Evolutionary conservation across 2,888 invertebrate genomes (phyloP), one percentile per base, ranked within the genome.

Genomic region (Pardosa pseudoannulata): DNA sequence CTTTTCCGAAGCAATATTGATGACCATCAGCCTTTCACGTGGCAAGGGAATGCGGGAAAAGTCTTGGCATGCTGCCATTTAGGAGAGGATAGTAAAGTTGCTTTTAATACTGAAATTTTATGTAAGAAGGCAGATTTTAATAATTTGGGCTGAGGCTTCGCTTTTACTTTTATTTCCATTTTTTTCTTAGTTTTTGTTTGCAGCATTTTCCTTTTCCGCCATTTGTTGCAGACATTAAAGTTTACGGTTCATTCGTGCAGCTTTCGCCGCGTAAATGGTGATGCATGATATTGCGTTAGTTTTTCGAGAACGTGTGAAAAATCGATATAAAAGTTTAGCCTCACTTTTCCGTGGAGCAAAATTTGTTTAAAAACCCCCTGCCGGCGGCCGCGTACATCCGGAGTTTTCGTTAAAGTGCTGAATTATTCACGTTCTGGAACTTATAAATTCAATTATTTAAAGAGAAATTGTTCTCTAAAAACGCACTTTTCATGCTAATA

Each of bases 1-100:
- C 72, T 75, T n/a, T 82, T 82, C 75, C 68, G 46, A 82, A 82
- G 75, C 39, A 76, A 71, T 82, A 70, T 70, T 31, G 29, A 31
- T 67, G 31, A 31, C 67, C 31, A 67, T 6, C 7, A 19, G n/a
- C 1, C 6, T 19, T 19, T 16, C 16, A 16, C 6, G 16, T 16
- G n/a, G 50, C n/a, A 50, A n/a, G n/a, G n/a, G 16, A 19, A 19
- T 16, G 7, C 6, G 6, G 23, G n/a, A n/a, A 6, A 16, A 50
- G 11, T 16, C 28, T 31, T 67, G 67, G 67, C 67, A 67, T 3
- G 16, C 16, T 5, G 67, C 67, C 67, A 16, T 19, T 50, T n/a
- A 50, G 5, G n/a, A n/a, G n/a, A 50, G 23, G 23, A 19, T 50
- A 50, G 50, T 50, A 50, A 19, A 19, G 23, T n/a, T 50, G 6